These are phyloP conservation scores for Schlechtendalia chinensis DNA, from an alignment of 1,140 invertebrate species.

Conservation along the genomic window DNA sequence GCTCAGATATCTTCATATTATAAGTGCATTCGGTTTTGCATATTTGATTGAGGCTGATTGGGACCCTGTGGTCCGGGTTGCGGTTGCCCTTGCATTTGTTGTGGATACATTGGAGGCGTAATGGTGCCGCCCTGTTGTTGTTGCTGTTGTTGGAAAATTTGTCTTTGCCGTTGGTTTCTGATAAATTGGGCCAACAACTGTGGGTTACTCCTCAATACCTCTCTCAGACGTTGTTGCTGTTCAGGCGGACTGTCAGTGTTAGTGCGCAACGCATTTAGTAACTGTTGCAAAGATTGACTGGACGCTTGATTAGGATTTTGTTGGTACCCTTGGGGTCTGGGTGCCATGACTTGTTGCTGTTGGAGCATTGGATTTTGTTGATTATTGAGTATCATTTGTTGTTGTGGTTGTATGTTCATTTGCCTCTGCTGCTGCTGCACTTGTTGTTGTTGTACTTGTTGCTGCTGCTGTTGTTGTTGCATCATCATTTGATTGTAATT, in stretches of 20 bases:
- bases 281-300: constrained; percentile 79
- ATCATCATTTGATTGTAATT: constrained; percentile 52
- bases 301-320: constrained; percentile 50
- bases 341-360: constrained; percentile 54
- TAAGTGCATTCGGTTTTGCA: constrained; percentile 44
- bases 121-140: constrained; percentile 56
- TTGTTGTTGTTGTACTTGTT: constrained; percentile 56
- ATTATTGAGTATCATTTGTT: constrained; percentile 51
- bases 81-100: constrained; percentile 55
- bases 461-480: constrained; percentile 58
- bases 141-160: constrained; percentile 35
- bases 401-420: constrained; percentile 43
- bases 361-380: constrained; percentile 53
- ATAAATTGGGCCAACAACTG: constrained; percentile 96
- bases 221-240: constrained; percentile 88
- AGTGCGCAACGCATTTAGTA: constrained; percentile 84
- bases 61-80: constrained; percentile 56
- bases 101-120: constrained; percentile 57
- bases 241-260: constrained; percentile 75
- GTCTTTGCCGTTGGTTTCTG: constrained; percentile 64
- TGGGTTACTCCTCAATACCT: constrained; percentile 91
- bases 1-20: constrained; percentile 27
- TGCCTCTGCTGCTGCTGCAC: constrained; percentile 53
- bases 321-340: constrained; percentile 19
- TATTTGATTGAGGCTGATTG: constrained; percentile 54